These are phyloP conservation scores for Galleria mellonella DNA, from an alignment of 1,140 invertebrate species.

Conservation along the genomic window DNA sequence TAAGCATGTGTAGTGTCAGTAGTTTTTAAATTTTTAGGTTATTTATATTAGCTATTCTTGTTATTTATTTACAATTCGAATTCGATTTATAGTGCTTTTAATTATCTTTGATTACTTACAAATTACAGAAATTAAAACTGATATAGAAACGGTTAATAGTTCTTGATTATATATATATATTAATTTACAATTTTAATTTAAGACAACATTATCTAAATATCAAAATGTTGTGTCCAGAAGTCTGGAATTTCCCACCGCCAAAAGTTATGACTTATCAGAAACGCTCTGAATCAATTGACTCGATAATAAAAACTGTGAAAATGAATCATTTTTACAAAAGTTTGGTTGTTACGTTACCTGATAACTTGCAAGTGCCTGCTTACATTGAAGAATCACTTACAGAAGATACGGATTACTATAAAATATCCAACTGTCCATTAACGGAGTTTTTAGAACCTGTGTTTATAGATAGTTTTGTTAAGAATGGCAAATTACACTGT, in stretches of 20 bases:
- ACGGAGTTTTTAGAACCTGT: conserved; percentile 36
- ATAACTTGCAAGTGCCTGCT: conserved; percentile 36
- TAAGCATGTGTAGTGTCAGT: too few species aligned
- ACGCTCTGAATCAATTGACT: conserved; percentile 22
- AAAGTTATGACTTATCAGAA: conserved; percentile 34
- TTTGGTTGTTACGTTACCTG: conserved; percentile 50
- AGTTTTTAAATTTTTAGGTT: too few species aligned
- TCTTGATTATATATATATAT: too few species aligned
- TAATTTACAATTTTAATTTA: not conserved
- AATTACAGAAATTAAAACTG: too few species aligned
- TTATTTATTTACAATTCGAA: too few species aligned
- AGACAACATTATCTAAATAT: not conserved
- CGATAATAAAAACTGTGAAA: conserved; percentile 20
- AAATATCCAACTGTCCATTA: conserved; percentile 34
- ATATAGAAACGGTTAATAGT: too few species aligned
- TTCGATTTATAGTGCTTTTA: too few species aligned
- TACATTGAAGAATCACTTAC: conserved; percentile 35
- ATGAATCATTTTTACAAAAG: conserved; percentile 54
- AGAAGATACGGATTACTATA: conserved; percentile 56
- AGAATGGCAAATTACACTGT: conserved; percentile 43
- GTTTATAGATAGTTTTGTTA: conserved; percentile 55
- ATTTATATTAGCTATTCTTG: too few species aligned
- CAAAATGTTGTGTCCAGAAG: conserved; percentile 56
- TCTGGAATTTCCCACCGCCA: conserved; percentile 46
- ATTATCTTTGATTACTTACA: too few species aligned